A percentile compares a stretch with the other conserved stretches of the same genome.
These are phyloP conservation scores for Phylloscopus collybita DNA, from an alignment of 2,797 vertebrate genomes.

Conservation along the genomic window DNA sequence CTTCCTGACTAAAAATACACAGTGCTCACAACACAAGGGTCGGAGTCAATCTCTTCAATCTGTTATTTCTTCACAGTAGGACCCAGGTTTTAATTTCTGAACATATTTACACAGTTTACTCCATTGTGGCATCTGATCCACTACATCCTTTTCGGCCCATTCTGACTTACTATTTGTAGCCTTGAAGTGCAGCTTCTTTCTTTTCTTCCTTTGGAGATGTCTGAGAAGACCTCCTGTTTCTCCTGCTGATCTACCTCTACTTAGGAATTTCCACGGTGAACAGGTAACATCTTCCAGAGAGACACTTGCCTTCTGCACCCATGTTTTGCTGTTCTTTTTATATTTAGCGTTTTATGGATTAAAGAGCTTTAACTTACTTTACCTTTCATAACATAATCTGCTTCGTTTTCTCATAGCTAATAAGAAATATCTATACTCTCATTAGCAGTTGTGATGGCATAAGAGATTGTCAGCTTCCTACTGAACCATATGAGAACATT, in stretches of 20 bases:
- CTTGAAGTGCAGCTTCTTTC: not conserved
- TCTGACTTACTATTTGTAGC: not conserved
- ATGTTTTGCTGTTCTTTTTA: not conserved
- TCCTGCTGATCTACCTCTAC: not conserved
- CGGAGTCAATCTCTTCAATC: not conserved
- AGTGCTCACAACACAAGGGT: not conserved
- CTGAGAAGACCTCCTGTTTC: not conserved
- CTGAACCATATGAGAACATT: not conserved
- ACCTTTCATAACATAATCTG: not conserved
- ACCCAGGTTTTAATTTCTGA: not conserved
- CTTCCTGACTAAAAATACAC: not conserved
- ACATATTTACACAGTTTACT: not conserved
- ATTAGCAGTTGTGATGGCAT: not conserved
- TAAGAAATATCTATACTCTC: not conserved
- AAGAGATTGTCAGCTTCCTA: not conserved
- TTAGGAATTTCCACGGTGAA: not conserved
- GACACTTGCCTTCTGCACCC: not conserved
- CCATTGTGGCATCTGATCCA: not conserved
- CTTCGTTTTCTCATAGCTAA: not conserved
- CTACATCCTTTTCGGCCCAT: not conserved
- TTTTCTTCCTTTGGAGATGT: not conserved
- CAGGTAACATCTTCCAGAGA: not conserved
- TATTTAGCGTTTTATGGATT: not conserved
- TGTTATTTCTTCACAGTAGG: not conserved
- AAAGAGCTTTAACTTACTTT: not conserved